Base-by-base conservation (phyloP, 1,140 invertebrate species). In the Meloidogyne hapla region DNA sequence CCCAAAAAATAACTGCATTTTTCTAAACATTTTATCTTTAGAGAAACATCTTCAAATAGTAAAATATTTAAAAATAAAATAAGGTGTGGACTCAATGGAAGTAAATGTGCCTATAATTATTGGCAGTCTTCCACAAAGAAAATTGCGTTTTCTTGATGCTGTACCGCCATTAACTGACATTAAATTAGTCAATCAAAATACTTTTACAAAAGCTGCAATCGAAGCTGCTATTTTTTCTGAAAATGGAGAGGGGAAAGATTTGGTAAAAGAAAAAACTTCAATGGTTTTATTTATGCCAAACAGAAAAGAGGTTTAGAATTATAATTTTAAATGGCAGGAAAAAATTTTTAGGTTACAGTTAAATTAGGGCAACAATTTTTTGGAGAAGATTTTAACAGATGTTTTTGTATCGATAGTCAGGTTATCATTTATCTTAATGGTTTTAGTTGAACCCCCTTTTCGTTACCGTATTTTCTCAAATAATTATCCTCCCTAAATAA, bases 61-160 rank as follows among this genome's bases (percentile, higher is more conserved):
- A 33, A 33, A 8, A 62, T 33, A 76, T 75, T 68, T 15, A 67
- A 15, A 15, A 40, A 25, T 40, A 9, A 9, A 79, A 65, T 40
- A 12, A 79, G 78, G 78, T 21, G 74, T 80, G 12, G 79, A 80
- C 21, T 71, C 81, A 42, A 81, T 80, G 79, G 79, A 80, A 65
- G 72, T 80, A 26, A 80, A 80, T 48, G 79, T 80, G 10, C 79
- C 79, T 13, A 81, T 80, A 45, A 67, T 80, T 21, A 81, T 80
- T 28, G 79, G 79, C 26, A 68, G 45, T 26, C 25, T 80, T 28
- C 79, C 79, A 21, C 67, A 80, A 67, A 42, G 61, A n/a, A 67
- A 63, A 77, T 18, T 38, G 2, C 6, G 71, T 13, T 65, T 74
- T 8, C 13, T 26, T 70, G 56, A 75, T 28, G 56, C n/a, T 21